Base-by-base conservation (phyloP, 2,113 vertebrate genomes). In the Phaetusa simplex region DNA sequence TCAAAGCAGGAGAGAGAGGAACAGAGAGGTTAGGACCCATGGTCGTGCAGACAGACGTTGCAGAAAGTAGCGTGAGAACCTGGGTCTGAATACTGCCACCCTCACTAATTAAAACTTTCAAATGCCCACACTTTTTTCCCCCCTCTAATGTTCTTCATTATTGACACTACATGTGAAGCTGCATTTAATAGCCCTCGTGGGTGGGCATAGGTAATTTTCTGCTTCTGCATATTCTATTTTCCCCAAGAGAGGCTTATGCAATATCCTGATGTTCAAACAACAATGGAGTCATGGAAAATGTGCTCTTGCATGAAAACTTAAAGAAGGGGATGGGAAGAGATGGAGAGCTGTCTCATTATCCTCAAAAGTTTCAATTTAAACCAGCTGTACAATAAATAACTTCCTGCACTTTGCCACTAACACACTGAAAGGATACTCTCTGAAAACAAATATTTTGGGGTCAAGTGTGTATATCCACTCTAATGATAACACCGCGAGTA, bases 191-290 rank as follows among this genome's bases (percentile, higher is more conserved):
- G 64, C 50, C 61, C 78, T 73, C 58, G 88, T 85, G 96, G 94
- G 88, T 93, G 78, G 88, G 58, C 80, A 93, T 8, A 83, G 92
- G 91, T 95, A 78, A 73, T 80, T 94, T 92, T 73, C 62, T 94
- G 61, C 92, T 95, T 96, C 86, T 91, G 58, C 49, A 73, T 91
- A 70, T 87, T 88, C 96, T 94, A 0, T 79, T 94, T 95, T 70
- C 69, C 97, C 93, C 97, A 90, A n/a, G 85, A 92, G 94, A 96
- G 72, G 78, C 76, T 97, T 97, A 94, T 59, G 96, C 89, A 98
- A 98, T 77, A 96, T 95, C 97, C 96, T 97, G 88, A 94, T 88
- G 80, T 95, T 95, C 89, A 94, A 95, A 97, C 74, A 95, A 91
- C 86, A 83, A 90, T 11, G 34, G 81, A 95, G 94, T 96, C 94